These are phyloP conservation scores for Dendrocopos noguchii DNA, from an alignment of 2,113 vertebrate genomes.

Conservation along the genomic window DNA sequence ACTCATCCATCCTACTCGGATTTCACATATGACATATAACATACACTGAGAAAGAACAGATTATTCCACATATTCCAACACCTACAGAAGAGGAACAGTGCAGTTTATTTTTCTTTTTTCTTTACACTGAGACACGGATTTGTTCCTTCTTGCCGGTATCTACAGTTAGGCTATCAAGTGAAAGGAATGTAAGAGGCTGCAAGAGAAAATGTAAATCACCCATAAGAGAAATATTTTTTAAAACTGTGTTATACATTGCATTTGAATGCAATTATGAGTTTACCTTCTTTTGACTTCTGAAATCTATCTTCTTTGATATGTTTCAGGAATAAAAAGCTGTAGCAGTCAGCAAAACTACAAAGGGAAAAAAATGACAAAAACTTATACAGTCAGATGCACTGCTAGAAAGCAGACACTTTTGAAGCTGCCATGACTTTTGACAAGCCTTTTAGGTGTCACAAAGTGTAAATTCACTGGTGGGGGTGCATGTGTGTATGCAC, in stretches of 20 bases:
- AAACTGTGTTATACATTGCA: neutral
- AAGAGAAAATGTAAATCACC: neutral
- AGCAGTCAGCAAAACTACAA: slow-evolving; percentile 65
- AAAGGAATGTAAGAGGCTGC: neutral
- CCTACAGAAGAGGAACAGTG: neutral
- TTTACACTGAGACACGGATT: neutral
- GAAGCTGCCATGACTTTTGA: slow-evolving; percentile 44
- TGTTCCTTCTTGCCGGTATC: neutral
- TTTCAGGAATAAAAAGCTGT: slow-evolving; percentile 24
- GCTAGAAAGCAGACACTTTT: slow-evolving; percentile 35
- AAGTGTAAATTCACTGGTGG: neutral
- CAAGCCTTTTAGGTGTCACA: slow-evolving; percentile 55
- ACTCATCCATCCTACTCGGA: neutral
- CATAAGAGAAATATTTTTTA: neutral
- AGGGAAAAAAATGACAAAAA: slow-evolving; percentile 10
- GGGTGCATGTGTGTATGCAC: neutral
- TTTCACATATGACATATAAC: neutral
- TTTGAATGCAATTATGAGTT: slow-evolving; percentile 37
- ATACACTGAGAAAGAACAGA: neutral
- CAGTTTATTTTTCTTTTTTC: neutral
- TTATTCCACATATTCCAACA: neutral
- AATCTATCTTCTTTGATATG: slow-evolving; percentile 50
- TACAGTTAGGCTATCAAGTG: neutral
- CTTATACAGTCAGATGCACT: neutral
- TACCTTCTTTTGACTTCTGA: slow-evolving; percentile 49